Evolutionary conservation across 2,113 vertebrate species (phyloP), one percentile per base, ranked within the genome.

Genomic region (Sceloporus undulatus): DNA sequence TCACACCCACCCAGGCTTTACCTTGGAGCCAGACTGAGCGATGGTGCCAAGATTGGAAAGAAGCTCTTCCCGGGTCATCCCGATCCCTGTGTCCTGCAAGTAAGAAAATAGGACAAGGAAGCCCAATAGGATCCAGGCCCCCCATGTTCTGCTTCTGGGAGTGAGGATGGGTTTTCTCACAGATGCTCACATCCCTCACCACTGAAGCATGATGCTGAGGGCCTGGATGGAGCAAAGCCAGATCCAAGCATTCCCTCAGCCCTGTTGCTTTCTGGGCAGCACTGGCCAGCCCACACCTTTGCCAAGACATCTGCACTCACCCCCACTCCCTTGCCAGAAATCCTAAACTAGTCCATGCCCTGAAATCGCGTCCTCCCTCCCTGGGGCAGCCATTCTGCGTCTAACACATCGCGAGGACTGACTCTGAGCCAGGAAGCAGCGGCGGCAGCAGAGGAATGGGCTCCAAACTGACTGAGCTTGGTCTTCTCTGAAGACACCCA

Each of bases 1-100:
- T 48, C 48, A 13, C 10, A 1, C 14, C 4, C 8, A 11, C 59
- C 29, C 29, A 2, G 56, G 10, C 25, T 27, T 74, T 56, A 23
- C 70, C 98, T 99, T 99, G 14, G 99, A 99, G 68, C 99, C 99
- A 0, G 99, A 99, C 56, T 98, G 97, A 71, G 99, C 99, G 0
- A 99, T 99, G 0, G 98, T 99, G 13, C 99, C 99, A 3, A 99
- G 93, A 91, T 99, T 99, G 40, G 98, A 97, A 76, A 99, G 94
- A 85, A 99, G 95, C 79, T 99, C 99, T 78, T 98, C 98, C 84
- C 96, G 95, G 84, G 95, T 98, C 99, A 99, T 99, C 70, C 99
- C 99, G 7, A 99, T 95, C 80, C 99, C 99, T 0, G 98, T 99
- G 92, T 99, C 99, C 99, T 99, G 91, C 23, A 90, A 93, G 54